These are phyloP conservation scores for Pycnonotus jocosus DNA, from an alignment of 2,113 vertebrate species.

Conservation along the genomic window DNA sequence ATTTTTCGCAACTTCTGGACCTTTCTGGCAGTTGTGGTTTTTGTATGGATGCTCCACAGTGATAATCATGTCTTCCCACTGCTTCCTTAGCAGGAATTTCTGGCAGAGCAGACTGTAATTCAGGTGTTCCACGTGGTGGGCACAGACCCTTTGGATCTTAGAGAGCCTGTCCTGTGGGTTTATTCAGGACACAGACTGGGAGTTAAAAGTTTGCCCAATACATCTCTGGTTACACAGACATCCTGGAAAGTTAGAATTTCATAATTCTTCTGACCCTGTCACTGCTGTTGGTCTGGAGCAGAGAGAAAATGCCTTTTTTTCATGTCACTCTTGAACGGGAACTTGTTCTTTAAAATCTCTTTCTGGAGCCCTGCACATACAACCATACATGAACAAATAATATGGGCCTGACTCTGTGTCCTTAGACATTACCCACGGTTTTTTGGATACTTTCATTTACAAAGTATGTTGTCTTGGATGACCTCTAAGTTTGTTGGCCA, in stretches of 20 bases:
- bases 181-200: not conserved
- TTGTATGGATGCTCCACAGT: not conserved
- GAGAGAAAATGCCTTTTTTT: not conserved
- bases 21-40: not conserved
- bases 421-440: not conserved
- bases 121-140: not conserved
- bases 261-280: not conserved
- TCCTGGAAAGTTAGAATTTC: not conserved
- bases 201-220: not conserved
- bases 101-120: not conserved
- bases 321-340: not conserved
- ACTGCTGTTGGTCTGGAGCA: not conserved
- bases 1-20: not conserved
- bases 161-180: not conserved
- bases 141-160: not conserved
- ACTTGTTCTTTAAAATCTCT: not conserved
- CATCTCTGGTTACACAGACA: not conserved
- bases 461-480: conserved; percentile 10
- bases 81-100: not conserved
- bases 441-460: not conserved
- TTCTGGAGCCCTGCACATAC: not conserved
- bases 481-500: conserved; percentile 15
- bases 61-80: not conserved
- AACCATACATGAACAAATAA: not conserved
- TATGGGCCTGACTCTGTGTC: not conserved